Percentiles rank a stretch among this genome's conserved stretches.
phyloP scores from a whole-genome alignment of 2,888 invertebrate species.

The Sesamia inferens region DNA sequence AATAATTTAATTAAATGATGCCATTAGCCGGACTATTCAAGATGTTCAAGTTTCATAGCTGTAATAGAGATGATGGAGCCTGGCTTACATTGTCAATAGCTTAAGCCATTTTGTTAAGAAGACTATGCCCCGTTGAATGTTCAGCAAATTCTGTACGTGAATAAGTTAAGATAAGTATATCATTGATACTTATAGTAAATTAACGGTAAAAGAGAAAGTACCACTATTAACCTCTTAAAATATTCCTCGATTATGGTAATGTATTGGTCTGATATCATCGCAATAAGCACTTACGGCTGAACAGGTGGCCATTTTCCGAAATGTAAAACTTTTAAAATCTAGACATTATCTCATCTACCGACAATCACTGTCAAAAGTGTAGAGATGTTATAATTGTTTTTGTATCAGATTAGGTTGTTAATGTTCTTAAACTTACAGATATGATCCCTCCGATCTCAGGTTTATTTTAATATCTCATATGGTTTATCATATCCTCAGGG shows the following conservation, averaged over 20 bases:
- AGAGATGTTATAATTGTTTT: no score
- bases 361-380: no score
- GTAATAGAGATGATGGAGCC: slow-evolving; percentile 2
- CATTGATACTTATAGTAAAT: not conserved
- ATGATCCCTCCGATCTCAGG: no score
- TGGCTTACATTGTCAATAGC: slow-evolving; percentile 29
- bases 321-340: no score
- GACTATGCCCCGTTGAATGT: slow-evolving; percentile 40
- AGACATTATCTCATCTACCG: no score
- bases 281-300: not conserved
- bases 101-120: slow-evolving; percentile 34
- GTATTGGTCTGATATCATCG: not conserved
- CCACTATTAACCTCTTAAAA: not conserved
- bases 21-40: not conserved
- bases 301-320: not conserved
- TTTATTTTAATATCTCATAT: no score
- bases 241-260: not conserved
- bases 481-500: no score
- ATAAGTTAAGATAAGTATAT: no score
- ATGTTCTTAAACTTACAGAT: no score
- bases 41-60: not conserved
- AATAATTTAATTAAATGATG: not conserved
- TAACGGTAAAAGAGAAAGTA: slow-evolving; percentile 7
- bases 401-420: no score
- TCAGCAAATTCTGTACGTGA: slow-evolving; percentile 25